A percentile compares a stretch with the other conserved stretches of the same genome.
These are phyloP conservation scores for Clarias gariepinus DNA, from an alignment of 2,113 vertebrate species.

Conservation along the genomic window DNA sequence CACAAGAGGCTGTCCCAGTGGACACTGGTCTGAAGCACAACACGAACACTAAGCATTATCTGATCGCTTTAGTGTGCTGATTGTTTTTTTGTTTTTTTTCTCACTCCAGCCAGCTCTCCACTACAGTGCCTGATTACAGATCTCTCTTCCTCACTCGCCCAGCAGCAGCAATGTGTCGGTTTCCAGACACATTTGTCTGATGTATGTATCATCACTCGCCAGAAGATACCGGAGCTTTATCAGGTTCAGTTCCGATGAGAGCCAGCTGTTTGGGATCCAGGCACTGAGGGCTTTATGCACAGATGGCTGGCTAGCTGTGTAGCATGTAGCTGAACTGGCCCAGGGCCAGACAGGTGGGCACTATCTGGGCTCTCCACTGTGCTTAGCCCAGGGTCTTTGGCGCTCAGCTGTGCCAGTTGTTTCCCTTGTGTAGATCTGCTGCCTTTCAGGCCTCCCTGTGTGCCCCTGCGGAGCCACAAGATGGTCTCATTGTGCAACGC, in stretches of 20 bases:
- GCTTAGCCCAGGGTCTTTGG: conserved; percentile 33
- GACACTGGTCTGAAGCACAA: conserved; percentile 58
- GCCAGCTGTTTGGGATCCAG: conserved; percentile 47
- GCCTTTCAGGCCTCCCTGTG: conserved; percentile 39
- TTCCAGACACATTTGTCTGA: conserved; percentile 43
- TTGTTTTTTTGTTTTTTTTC: background rate
- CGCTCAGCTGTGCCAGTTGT: conserved; percentile 50
- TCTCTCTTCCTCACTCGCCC: conserved; percentile 24
- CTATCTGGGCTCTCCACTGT: conserved; percentile 49
- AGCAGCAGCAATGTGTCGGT: conserved; percentile 37
- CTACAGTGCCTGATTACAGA: conserved; percentile 41
- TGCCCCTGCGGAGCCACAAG: conserved; percentile 45
- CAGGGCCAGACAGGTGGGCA: conserved; percentile 49
- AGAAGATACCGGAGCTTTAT: conserved; percentile 47
- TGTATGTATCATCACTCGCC: conserved; percentile 47
- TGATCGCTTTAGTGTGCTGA: conserved; percentile 43
- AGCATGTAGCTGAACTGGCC: conserved; percentile 42
- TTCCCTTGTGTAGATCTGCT: conserved; percentile 40
- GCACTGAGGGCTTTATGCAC: conserved; percentile 44
- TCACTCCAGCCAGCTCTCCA: conserved; percentile 20
- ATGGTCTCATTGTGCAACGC: conserved; percentile 38
- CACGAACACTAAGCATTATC: conserved; percentile 56
- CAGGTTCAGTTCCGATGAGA: conserved; percentile 41
- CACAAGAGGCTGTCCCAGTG: conserved; percentile 47
- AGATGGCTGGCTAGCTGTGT: conserved; percentile 45